phyloP scores from a whole-genome alignment of 1,140 invertebrate genomes.

The Drosophila prosaltans region DNA sequence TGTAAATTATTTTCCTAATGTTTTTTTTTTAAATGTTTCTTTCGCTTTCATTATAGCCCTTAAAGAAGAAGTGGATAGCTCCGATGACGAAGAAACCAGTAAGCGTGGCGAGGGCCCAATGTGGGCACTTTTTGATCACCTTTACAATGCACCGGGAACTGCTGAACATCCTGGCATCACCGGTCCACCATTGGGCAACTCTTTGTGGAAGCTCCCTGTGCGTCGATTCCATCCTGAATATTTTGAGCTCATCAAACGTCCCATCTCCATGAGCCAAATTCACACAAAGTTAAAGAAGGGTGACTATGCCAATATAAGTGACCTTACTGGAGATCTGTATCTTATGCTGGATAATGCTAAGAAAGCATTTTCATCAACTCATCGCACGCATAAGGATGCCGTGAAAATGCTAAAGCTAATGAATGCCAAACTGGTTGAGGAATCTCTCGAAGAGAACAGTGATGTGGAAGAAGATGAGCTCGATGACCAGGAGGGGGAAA shows the following conservation, averaged over 20 bases:
- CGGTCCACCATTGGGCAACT: constrained; percentile 91
- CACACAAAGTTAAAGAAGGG: constrained; percentile 94
- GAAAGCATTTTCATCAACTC: constrained; percentile 94
- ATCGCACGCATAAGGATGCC: constrained; percentile 91
- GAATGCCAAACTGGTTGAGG: constrained; percentile 81
- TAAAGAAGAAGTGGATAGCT: constrained; percentile 79
- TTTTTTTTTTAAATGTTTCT: not conserved
- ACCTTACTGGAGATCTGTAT: constrained; percentile 97
- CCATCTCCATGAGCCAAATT: constrained; percentile 97
- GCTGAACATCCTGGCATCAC: constrained; percentile 79
- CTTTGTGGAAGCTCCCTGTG: constrained; percentile 96
- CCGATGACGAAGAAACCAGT: constrained; percentile 79
- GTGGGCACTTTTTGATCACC: constrained; percentile 84
- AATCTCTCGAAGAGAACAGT: constrained; percentile 72
- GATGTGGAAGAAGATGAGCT: constrained; percentile 71
- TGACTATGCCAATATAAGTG: constrained; percentile 93
- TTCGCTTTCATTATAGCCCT: constrained; percentile 39
- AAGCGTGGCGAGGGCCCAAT: constrained; percentile 84
- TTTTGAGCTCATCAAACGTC: constrained; percentile 98
- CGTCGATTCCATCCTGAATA: constrained; percentile 97
- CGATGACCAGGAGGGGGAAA: constrained; percentile 42
- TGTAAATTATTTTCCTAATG: not conserved
- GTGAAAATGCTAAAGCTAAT: constrained; percentile 84
- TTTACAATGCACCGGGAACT: constrained; percentile 82
- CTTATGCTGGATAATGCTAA: constrained; percentile 99